phyloP scores from a whole-genome alignment of 2,888 invertebrate species.

The Scrobipalpa atriplicella region DNA sequence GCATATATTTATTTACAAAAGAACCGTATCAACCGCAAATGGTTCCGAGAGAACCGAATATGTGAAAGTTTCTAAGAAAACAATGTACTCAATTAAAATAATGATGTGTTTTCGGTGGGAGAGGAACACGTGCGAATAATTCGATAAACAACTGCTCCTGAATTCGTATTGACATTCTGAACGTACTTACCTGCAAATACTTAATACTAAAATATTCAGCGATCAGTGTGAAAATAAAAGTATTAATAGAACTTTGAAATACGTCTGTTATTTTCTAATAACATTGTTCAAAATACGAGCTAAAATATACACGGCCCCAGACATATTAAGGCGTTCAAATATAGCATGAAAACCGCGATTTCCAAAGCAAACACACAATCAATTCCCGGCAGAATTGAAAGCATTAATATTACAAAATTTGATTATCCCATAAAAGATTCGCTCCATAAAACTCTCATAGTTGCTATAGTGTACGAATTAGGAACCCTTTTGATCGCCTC shows the following conservation, averaged over 20 bases:
- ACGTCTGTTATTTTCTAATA: neutral
- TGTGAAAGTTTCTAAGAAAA: constrained; percentile 66
- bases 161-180: constrained; percentile 18
- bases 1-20: constrained; percentile 36
- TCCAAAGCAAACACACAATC: constrained; percentile 50
- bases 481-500: constrained; percentile 78
- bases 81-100: constrained; percentile 65
- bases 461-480: constrained; percentile 80
- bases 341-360: constrained; percentile 30
- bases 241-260: neutral
- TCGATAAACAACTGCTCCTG: constrained; percentile 18
- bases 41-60: constrained; percentile 65
- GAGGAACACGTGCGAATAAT: constrained; percentile 16
- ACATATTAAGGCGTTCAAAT: constrained; percentile 13
- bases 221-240: neutral
- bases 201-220: constrained; percentile 14
- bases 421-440: constrained; percentile 82
- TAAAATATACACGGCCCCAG: neutral
- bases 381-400: constrained; percentile 68
- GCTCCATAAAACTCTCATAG: constrained; percentile 79
- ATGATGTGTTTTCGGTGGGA: constrained; percentile 35
- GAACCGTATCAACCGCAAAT: constrained; percentile 56
- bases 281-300: neutral
- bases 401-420: constrained; percentile 82
- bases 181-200: neutral